Evolutionary conservation across 2,888 invertebrate species (phyloP), one percentile per base, ranked within the genome.

Genomic region (Strigamia crassipes): DNA sequence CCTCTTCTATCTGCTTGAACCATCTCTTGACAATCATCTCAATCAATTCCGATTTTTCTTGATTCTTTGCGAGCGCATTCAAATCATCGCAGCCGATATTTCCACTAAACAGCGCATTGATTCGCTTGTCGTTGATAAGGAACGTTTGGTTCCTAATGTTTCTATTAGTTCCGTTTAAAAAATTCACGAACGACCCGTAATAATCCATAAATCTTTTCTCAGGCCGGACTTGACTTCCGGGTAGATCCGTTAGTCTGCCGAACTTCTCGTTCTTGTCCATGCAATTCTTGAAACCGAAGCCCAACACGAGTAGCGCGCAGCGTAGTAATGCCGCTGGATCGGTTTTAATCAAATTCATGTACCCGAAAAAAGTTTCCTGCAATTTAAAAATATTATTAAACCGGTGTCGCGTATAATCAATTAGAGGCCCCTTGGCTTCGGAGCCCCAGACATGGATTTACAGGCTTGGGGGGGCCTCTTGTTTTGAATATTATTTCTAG

Each of bases 1-100:
- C 93, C 88, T 91, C 91, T 86, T 94, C 92, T 84, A 94, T 93
- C 86, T 92, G 91, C 85, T 91, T 92, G 83, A 92, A 89, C 94
- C 94, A 94, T 83, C 90, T 89, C 82, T 90, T 90, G 4, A 94
- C 92, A 84, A 88, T 91, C 5, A 89, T 87, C 86, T 94, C 93
- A 0, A 93, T 91, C 85, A 90, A 89, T 83, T 90, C 88, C 9
- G 93, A 89, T 27, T 92, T 90, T 42, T 90, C 89, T 0, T 91
- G 90, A 85, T 92, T 91, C 27, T 90, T 91, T 2, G 92, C 89
- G 41, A 86, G 85, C 56, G 85, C 85, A 85, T 91, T 90, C 86
- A 93, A 90, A 86, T 91, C 90, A 46, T 90, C 90, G 0, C 90
- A 88, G 56, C 61, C 61, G 5, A 66, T 27, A 23, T 66, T 66